phyloP scores from a whole-genome alignment of 1,140 invertebrate species.

The Drosophila gunungcola region DNA sequence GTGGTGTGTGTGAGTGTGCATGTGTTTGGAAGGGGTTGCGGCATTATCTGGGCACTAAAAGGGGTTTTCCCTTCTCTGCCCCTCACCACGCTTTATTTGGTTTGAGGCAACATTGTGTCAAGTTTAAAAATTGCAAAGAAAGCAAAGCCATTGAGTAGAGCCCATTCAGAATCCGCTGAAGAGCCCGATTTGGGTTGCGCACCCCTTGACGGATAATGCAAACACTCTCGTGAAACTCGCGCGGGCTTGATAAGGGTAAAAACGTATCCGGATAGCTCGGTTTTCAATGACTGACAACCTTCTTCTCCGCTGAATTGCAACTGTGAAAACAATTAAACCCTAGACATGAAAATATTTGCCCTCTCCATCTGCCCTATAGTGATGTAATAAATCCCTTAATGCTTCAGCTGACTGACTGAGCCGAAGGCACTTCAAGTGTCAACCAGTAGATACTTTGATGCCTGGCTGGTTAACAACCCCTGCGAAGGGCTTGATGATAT shows the following conservation, averaged over 20 bases:
- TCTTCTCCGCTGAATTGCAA: slow-evolving; percentile 58
- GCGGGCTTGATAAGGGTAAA: slow-evolving; percentile 61
- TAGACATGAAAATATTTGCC: slow-evolving; percentile 74
- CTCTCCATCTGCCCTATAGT: slow-evolving; percentile 38
- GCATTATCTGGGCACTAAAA: slow-evolving; percentile 52
- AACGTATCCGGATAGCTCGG: slow-evolving; percentile 55
- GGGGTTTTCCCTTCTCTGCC: slow-evolving; percentile 30
- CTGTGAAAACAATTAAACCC: slow-evolving; percentile 80
- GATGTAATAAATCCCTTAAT: slow-evolving; percentile 76
- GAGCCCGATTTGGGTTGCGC: slow-evolving; percentile 48
- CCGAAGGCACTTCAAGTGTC: slow-evolving; percentile 50
- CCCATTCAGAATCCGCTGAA: slow-evolving; percentile 44
- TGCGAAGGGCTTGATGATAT: slow-evolving; percentile 38
- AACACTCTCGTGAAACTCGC: slow-evolving; percentile 52
- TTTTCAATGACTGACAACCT: slow-evolving; percentile 68
- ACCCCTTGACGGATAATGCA: slow-evolving; percentile 63
- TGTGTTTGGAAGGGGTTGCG: slow-evolving; percentile 23
- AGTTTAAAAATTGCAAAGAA: slow-evolving; percentile 69
- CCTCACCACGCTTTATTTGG: slow-evolving; percentile 26
- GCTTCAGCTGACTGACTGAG: slow-evolving; percentile 51
- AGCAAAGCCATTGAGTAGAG: slow-evolving; percentile 47
- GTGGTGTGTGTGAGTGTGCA: not conserved
- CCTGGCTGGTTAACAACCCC: slow-evolving; percentile 15
- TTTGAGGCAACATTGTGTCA: slow-evolving; percentile 74
- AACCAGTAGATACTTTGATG: slow-evolving; percentile 53